Conservation (phyloP, 2,797 vertebrate genomes). For the Amblyraja radiata region DNA sequence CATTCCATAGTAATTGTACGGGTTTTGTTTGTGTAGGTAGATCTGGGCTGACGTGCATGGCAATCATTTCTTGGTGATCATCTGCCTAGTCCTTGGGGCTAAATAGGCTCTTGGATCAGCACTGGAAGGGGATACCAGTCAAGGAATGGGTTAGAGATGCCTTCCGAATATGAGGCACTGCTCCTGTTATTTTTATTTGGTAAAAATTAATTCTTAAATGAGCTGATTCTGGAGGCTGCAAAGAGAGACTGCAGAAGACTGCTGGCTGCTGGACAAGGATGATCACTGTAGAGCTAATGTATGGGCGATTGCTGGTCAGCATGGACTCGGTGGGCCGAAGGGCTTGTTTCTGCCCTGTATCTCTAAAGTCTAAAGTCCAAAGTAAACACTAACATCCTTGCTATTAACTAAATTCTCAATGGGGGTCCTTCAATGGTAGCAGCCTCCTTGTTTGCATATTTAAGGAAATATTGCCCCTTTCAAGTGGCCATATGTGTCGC, state of each 20-base stretch:
- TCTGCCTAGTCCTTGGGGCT: background rate
- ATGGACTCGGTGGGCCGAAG: too few species aligned
- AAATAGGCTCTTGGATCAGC: background rate
- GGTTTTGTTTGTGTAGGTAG: background rate
- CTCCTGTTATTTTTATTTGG: background rate
- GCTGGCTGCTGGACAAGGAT: too few species aligned
- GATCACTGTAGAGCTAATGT: too few species aligned
- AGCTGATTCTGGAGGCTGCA: background rate
- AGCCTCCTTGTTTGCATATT: background rate
- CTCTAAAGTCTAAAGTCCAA: too few species aligned
- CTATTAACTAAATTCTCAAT: background rate
- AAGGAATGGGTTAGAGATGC: background rate
- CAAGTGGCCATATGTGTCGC: too few species aligned
- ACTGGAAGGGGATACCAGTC: background rate
- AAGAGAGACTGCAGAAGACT: background rate
- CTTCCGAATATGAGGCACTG: background rate
- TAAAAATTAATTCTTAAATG: background rate
- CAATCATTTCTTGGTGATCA: background rate
- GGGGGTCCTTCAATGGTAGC: background rate
- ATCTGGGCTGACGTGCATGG: background rate
- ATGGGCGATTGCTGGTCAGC: too few species aligned
- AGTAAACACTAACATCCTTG: background rate
- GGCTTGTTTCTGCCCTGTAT: too few species aligned
- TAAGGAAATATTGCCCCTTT: background rate
- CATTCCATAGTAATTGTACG: background rate